Conservation (phyloP, 2,888 invertebrate species). For the Crematogaster levior region DNA sequence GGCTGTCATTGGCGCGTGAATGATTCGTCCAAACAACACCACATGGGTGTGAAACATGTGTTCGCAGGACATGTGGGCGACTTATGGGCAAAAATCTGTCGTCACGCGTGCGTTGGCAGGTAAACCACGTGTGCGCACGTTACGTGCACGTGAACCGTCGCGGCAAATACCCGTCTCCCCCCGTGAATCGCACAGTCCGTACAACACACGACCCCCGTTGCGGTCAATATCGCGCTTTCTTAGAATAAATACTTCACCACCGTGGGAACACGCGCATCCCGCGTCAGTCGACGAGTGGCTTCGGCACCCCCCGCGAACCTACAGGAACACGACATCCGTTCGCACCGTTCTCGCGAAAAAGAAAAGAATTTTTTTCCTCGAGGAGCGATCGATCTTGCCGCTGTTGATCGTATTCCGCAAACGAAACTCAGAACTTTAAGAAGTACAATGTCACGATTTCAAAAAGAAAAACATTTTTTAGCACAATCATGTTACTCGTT, state of each 20-base stretch:
- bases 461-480: background rate
- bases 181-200: slow-evolving; percentile 76
- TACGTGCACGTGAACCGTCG: slow-evolving; percentile 56
- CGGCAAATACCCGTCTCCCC: slow-evolving; percentile 42
- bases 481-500: background rate
- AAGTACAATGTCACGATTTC: background rate
- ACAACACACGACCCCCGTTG: slow-evolving; percentile 79
- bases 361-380: slow-evolving; percentile 2
- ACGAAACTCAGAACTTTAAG: background rate
- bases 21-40: background rate
- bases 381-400: background rate
- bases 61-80: background rate
- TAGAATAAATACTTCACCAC: slow-evolving; percentile 82
- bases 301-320: slow-evolving; percentile 49
- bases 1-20: background rate
- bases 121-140: slow-evolving; percentile 48
- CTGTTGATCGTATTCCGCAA: background rate
- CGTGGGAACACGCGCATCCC: slow-evolving; percentile 80
- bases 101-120: slow-evolving; percentile 7
- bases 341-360: slow-evolving; percentile 34
- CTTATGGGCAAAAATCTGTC: slow-evolving; percentile 35
- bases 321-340: slow-evolving; percentile 46
- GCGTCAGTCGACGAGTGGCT: slow-evolving; percentile 48
- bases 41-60: background rate
- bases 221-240: slow-evolving; percentile 84